A percentile compares a stretch with the other conserved stretches of the same genome.
These are phyloP conservation scores for Ophthalmolycus amberensis DNA, from an alignment of 2,113 vertebrate genomes.

Conservation along the genomic window DNA sequence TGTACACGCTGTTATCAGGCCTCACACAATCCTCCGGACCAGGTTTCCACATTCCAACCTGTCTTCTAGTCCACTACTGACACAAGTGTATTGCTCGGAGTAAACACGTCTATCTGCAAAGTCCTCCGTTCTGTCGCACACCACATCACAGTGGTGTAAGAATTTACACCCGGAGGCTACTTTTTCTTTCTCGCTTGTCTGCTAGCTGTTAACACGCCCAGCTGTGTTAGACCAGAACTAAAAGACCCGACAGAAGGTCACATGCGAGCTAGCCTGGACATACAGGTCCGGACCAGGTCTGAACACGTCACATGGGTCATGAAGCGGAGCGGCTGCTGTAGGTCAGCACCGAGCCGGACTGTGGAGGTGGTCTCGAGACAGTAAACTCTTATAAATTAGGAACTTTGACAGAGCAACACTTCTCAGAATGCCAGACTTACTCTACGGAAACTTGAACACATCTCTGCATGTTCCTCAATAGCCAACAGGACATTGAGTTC, in stretches of 20 bases:
- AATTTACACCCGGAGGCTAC: conserved; percentile 58
- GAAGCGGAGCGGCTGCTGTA: background rate
- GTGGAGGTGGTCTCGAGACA: background rate
- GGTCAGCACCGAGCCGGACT: background rate
- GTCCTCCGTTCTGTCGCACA: conserved; percentile 24
- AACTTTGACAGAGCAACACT: conserved; percentile 2
- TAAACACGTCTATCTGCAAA: conserved; percentile 9
- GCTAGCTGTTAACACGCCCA: conserved; percentile 42
- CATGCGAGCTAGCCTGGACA: background rate
- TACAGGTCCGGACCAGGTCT: background rate
- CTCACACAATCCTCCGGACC: background rate
- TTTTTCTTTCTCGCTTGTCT: conserved; percentile 14
- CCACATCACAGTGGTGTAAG: conserved; percentile 38
- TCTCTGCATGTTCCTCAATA: background rate
- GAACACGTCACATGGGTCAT: background rate
- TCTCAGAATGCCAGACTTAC: background rate
- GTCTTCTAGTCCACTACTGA: background rate
- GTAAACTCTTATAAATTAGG: background rate
- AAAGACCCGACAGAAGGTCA: background rate
- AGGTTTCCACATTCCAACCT: background rate
- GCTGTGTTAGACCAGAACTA: background rate
- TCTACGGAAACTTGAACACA: background rate
- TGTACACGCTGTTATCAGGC: conserved; percentile 4
- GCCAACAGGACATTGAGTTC: background rate
- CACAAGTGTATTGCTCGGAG: background rate